These are phyloP conservation scores for Synanthedon myopaeformis DNA, from an alignment of 2,888 invertebrate genomes.

Conservation along the genomic window DNA sequence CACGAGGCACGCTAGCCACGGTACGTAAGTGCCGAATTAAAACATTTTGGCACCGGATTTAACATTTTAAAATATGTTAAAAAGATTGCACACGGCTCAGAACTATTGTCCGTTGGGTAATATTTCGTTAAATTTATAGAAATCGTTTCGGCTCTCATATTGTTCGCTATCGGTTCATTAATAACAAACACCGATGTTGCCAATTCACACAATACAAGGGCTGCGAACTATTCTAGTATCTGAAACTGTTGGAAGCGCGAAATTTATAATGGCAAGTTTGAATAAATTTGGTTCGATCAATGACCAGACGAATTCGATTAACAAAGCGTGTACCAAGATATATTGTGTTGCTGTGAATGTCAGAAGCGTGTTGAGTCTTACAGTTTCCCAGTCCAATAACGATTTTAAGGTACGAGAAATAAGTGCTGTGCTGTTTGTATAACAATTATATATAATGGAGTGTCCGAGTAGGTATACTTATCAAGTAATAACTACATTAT, in stretches of 20 bases:
- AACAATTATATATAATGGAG: too few relatives aligned
- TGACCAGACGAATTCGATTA: not conserved
- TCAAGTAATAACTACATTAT: too few relatives aligned
- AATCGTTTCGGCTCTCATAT: constrained; percentile 37
- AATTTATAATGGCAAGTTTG: constrained; percentile 42
- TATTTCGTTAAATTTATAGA: constrained; percentile 44
- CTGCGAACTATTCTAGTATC: constrained; percentile 33
- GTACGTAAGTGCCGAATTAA: constrained; percentile 43
- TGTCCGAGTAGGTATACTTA: too few relatives aligned
- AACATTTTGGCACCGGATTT: constrained; percentile 45
- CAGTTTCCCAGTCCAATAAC: too few relatives aligned
- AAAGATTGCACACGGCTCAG: constrained; percentile 33
- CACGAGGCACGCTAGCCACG: constrained; percentile 22
- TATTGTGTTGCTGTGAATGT: too few relatives aligned
- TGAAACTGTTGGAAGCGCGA: constrained; percentile 21
- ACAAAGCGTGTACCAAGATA: not conserved
- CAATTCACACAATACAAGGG: constrained; percentile 34
- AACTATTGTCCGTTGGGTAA: constrained; percentile 39
- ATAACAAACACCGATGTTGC: constrained; percentile 44
- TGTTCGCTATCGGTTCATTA: constrained; percentile 50
- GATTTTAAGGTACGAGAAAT: too few relatives aligned
- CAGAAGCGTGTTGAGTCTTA: too few relatives aligned
- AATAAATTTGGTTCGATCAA: constrained; percentile 10
- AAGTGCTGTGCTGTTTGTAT: too few relatives aligned
- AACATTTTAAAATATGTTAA: constrained; percentile 41